Percentiles rank a stretch among this genome's conserved stretches.
These are phyloP conservation scores for Orbicella faveolata DNA, from an alignment of 64 coral and sea anemone species.

Conservation along the genomic window DNA sequence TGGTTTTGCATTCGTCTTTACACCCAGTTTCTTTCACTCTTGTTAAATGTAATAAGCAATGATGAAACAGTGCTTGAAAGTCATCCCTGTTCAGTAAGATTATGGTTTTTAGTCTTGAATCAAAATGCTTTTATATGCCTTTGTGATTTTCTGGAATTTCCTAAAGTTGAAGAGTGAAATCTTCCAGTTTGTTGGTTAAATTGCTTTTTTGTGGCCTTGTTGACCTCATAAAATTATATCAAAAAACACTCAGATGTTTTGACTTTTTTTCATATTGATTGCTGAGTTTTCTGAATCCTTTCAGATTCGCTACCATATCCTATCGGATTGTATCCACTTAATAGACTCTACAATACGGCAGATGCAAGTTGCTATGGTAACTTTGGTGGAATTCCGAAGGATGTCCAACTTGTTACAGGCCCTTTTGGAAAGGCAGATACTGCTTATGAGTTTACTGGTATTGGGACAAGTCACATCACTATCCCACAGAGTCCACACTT, in stretches of 20 bases:
- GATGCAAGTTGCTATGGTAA: constrained; percentile 71
- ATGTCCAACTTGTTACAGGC: constrained; percentile 31
- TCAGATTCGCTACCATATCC: constrained; percentile 35
- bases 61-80: too few relatives aligned
- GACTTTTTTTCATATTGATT: too few relatives aligned
- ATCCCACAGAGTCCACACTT: constrained; percentile 30
- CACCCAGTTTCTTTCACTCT: too few relatives aligned
- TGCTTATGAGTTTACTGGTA: constrained; percentile 54
- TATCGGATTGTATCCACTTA: constrained; percentile 55
- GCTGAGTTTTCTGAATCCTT: neutral
- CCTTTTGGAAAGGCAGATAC: neutral
- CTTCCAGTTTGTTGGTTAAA: neutral
- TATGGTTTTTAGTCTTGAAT: too few relatives aligned
- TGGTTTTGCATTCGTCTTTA: too few relatives aligned
- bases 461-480: constrained; percentile 43
- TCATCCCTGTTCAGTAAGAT: too few relatives aligned
- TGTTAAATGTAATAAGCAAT: too few relatives aligned
- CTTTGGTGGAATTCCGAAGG: constrained; percentile 4
- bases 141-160: too few relatives aligned
- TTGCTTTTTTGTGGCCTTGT: neutral
- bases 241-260: too few relatives aligned
- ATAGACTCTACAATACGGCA: constrained; percentile 22
- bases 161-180: too few relatives aligned
- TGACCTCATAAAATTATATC: neutral
- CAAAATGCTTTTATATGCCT: too few relatives aligned